Percentiles rank a stretch among this genome's conserved stretches.
These are phyloP conservation scores for Platysternon megacephalum DNA, from an alignment of 2,113 vertebrate genomes.

Conservation along the genomic window DNA sequence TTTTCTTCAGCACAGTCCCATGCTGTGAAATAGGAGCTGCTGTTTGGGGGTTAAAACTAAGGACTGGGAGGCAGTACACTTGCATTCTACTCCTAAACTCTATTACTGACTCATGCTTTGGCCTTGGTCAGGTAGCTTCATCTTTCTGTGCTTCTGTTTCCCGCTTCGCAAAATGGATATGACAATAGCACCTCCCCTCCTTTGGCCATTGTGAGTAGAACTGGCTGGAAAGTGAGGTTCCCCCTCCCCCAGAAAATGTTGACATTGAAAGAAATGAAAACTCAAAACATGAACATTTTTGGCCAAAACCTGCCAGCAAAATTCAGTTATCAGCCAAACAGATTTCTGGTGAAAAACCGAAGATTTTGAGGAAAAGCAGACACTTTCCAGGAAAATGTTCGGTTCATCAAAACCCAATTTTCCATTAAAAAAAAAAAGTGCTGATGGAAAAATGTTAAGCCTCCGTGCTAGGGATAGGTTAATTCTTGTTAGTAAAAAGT, in stretches of 20 bases:
- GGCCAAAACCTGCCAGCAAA: background rate
- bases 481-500: background rate
- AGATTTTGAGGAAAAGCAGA: background rate
- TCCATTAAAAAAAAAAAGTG: background rate
- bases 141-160: background rate
- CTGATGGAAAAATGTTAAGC: background rate
- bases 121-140: background rate
- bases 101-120: background rate
- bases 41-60: background rate
- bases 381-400: background rate
- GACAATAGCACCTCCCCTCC: background rate
- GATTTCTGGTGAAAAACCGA: background rate
- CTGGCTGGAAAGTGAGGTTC: background rate
- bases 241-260: background rate
- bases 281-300: background rate
- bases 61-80: background rate
- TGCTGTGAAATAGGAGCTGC: background rate
- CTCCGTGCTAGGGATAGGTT: too few relatives aligned
- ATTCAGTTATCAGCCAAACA: background rate
- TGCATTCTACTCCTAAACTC: background rate
- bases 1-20: background rate
- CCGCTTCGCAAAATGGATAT: background rate
- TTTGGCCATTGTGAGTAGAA: background rate
- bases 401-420: background rate
- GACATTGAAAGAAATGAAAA: background rate